Evolutionary conservation across 1,140 invertebrate species (phyloP), one percentile per base, ranked within the genome.

Genomic region (Pseudomyrmex cubaensis): DNA sequence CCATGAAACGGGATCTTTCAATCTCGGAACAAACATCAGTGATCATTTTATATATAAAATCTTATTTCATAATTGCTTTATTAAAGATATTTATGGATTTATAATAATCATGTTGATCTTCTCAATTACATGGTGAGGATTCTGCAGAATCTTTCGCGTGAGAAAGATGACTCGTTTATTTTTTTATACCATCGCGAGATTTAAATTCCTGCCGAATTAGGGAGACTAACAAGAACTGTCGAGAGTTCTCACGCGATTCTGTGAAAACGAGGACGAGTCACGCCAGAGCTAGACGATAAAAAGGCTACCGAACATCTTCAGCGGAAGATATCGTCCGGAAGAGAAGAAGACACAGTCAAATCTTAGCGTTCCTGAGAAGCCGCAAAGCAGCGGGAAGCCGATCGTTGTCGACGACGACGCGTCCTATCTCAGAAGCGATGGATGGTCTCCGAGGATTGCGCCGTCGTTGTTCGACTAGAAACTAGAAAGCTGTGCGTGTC

Each of bases 381-480:
- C 13, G 25, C 15, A n/a, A 25, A 46, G 20, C 44, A 25, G 25
- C 17, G 25, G 1, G n/a, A 15, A 57, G 20, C 9, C 50, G 54
- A 48, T 78, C 5, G 8, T 70, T 59, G 52, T 12, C 17, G 62
- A 4, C 4, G 50, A 50, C 20, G 50, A 50, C 46, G 20, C 22
- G 50, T 77, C 17, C 22, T 46, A 13, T 50, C 64, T 22, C 22
- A 15, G 20, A 48, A 44, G 25, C 62, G 50, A 67, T 12, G 13
- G 59, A 22, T 63, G 35, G 50, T 76, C 46, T 63, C 13, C 4
- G 13, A 63, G 62, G 52, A 46, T 52, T 20, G 35, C 5, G 22
- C 22, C 25, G 52, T 63, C 59, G 22, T 54, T 63, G 46, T n/a
- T 64, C 35, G 63, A 35, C 9, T 76, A 46, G 17, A 67, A 67